phyloP scores from a whole-genome alignment of 2,113 vertebrate species.

The Alethe castanea region DNA sequence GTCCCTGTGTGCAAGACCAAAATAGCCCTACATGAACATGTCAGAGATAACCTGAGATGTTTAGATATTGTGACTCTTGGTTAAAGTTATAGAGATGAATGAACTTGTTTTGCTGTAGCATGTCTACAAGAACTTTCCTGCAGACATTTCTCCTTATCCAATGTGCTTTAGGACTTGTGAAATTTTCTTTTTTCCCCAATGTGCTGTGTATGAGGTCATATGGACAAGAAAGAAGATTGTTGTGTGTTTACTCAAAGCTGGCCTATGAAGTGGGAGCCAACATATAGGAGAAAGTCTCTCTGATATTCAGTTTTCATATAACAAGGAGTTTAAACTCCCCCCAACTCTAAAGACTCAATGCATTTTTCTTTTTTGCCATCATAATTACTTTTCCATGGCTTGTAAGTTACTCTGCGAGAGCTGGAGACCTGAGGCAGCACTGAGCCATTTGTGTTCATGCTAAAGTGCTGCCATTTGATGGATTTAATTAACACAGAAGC shows the following conservation, averaged over 20 bases:
- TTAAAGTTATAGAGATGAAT: background rate
- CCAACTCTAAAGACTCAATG: background rate
- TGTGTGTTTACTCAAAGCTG: background rate
- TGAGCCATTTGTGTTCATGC: background rate
- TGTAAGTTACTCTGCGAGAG: background rate
- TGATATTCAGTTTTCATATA: background rate
- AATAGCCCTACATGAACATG: background rate
- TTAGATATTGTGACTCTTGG: rapidly evolving
- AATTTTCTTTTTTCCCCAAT: background rate
- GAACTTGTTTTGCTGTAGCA: background rate
- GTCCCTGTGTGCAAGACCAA: rapidly evolving
- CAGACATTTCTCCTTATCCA: background rate
- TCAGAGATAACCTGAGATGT: background rate
- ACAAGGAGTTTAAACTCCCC: background rate
- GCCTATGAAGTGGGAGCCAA: background rate
- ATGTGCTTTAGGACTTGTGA: background rate
- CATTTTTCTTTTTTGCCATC: background rate
- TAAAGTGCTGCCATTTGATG: background rate
- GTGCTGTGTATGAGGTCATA: background rate
- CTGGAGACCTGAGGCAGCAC: background rate
- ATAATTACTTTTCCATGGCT: background rate
- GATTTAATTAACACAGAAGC: background rate
- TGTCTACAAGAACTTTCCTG: background rate
- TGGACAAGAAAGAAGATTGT: background rate
- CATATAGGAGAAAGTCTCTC: background rate